phyloP scores from a whole-genome alignment of 2,113 vertebrate genomes.

The Erinaceus europaeus region DNA sequence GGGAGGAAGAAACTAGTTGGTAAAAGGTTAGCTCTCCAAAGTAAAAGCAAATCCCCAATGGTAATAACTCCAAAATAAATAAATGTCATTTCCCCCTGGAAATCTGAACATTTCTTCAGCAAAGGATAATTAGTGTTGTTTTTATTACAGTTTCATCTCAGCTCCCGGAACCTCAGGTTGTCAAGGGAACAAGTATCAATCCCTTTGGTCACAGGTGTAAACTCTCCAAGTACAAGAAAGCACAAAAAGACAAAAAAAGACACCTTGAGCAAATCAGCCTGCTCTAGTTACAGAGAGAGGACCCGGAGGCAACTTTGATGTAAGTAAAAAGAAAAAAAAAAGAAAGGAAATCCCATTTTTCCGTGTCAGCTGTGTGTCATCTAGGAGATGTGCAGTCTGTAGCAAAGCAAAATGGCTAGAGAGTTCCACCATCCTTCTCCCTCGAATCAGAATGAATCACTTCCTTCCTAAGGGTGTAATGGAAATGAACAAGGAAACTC shows the following conservation, averaged over 20 bases:
- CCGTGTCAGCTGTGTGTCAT: neutral
- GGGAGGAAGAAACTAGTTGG: neutral
- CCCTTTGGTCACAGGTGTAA: neutral
- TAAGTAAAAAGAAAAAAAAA: neutral
- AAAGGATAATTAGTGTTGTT: neutral
- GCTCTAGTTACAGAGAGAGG: neutral
- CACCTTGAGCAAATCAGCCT: too few species aligned
- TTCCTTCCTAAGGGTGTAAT: neutral
- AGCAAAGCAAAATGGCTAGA: neutral
- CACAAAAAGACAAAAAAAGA: neutral
- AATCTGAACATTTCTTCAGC: neutral
- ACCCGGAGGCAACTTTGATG: neutral
- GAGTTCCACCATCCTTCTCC: neutral
- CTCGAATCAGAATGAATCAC: neutral
- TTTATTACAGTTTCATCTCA: neutral
- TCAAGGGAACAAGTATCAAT: neutral
- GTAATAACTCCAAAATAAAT: neutral
- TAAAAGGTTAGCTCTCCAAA: neutral
- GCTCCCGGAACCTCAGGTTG: neutral
- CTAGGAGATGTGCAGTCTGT: neutral
- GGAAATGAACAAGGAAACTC: neutral
- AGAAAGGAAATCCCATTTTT: neutral
- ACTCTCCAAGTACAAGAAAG: neutral
- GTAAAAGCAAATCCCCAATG: neutral
- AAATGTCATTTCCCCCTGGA: neutral